Evolutionary conservation across 2,888 invertebrate genomes (phyloP), one percentile per base, ranked within the genome.

Genomic region (Drosophila melanosoma): DNA sequence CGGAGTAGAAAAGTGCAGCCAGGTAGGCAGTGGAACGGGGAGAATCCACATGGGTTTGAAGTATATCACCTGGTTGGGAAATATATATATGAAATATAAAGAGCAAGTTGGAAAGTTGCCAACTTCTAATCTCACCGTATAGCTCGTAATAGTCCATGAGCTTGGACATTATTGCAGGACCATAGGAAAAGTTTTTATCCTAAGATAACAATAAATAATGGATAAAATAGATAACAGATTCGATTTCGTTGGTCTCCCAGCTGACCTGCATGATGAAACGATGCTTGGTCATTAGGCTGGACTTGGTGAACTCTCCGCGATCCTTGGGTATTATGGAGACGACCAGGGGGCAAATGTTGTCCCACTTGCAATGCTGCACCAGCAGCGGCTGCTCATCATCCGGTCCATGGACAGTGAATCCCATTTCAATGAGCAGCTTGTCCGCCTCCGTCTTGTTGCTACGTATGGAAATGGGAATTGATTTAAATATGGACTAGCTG

Each of bases 131-230:
- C 15, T 52, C 29, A 78, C 97, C 97, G 15, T 95, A 94, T 1
- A 97, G 92, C 56, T 95, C 94, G 75, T 89, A 93, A 64, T 90
- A 91, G 51, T 95, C 94, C n/a, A 97, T 93, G 0, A 96, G 94
- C 76, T 95, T 95, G 59, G 95, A 95, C 72, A 97, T 94, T 1
- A 96, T 95, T 0, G 97, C 97, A 0, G 97, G 96, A 1, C 97
- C 97, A 78, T 96, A 94, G 82, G 97, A 97, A 90, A 97, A 96
- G 29, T 97, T 96, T 67, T 96, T 95, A 90, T 97, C 97, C 97
- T 97, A 33, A 58, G 1, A 10, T 7, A n/a, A 29, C 8, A 3
- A 36, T 11, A 32, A 11, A 32, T 20, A 40, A 1, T 3, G 32
- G 29, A 23, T 23, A 23, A 23, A 45, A 1, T 15, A 15, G 20